Conservation (phyloP, 2,888 invertebrate species). For the Resseliella maxima region DNA sequence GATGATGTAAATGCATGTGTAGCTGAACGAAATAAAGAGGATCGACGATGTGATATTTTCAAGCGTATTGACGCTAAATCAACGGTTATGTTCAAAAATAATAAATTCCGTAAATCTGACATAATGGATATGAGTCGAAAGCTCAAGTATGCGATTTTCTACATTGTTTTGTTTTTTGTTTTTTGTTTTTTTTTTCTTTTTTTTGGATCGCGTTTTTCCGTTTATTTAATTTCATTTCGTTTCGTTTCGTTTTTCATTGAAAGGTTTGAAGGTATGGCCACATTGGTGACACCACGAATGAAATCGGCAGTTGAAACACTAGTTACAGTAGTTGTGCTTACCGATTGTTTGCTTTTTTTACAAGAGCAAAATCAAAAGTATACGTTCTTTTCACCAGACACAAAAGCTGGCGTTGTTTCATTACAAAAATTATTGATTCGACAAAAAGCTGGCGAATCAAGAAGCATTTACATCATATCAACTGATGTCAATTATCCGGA, state of each 20-base stretch:
- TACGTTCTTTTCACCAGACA: slow-evolving; percentile 92
- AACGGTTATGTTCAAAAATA: slow-evolving; percentile 83
- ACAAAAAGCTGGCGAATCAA: slow-evolving; percentile 91
- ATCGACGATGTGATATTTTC: slow-evolving; percentile 91
- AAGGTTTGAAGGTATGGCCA: slow-evolving; percentile 88
- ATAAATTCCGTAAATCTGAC: slow-evolving; percentile 94
- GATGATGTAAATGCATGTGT: slow-evolving; percentile 93
- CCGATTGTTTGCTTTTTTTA: slow-evolving; percentile 91
- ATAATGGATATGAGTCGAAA: slow-evolving; percentile 84
- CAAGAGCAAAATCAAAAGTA: slow-evolving; percentile 94
- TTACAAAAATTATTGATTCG: slow-evolving; percentile 90
- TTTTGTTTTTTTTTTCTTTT: neutral
- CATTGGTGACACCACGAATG: slow-evolving; percentile 73
- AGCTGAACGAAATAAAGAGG: slow-evolving; percentile 89
- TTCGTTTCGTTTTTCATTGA: slow-evolving; percentile 58
- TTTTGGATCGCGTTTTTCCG: neutral
- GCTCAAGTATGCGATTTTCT: slow-evolving; percentile 70
- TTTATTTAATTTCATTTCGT: neutral
- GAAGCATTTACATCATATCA: slow-evolving; percentile 92
- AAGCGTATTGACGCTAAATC: slow-evolving; percentile 93
- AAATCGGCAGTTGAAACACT: slow-evolving; percentile 91
- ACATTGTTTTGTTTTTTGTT: slow-evolving; percentile 16
- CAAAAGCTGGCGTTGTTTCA: slow-evolving; percentile 95
- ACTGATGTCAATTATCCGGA: slow-evolving; percentile 92
- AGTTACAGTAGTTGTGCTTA: slow-evolving; percentile 87